Evolutionary conservation across 53 echinoderm and acorn worm genomes (phyloP), one percentile per base, ranked within the genome.

Genomic region (Luidia sarsii): DNA sequence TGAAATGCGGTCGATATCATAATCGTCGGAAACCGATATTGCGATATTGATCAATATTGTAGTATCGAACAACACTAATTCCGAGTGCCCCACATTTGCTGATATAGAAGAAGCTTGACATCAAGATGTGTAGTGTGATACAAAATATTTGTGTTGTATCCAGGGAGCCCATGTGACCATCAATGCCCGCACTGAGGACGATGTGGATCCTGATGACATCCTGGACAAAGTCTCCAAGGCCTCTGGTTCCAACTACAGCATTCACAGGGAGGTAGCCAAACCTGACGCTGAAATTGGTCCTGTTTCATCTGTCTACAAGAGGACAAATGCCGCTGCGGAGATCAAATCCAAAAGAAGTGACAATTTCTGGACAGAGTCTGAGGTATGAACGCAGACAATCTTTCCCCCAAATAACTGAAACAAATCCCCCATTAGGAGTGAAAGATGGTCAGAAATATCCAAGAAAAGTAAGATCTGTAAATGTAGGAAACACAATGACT

Each of bases 141-240:
- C n/a, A n/a, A n/a, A n/a, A n/a, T n/a, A n/a, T n/a, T n/a, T n/a
- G n/a, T n/a, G n/a, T n/a, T n/a, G n/a, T n/a, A n/a, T n/a, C n/a
- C 62, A 97, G 97, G 97, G 97, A 30, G 97, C 93, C 63, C 97
- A 97, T 64, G 88, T 93, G 6, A 97, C 93, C 20, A 84, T 97
- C 51, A 97, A 97, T 48, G 97, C 97, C 39, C 77, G 96, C 7
- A 66, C 86, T 13, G 97, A 97, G 33, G 93, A 91, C 28, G 96
- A 97, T 32, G 86, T 97, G 9, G 97, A 97, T 1, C 88, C 91
- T 18, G 89, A 88, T 0, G 48, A 59, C 25, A 88, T 97, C 80
- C 72, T 92, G 8, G 79, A 86, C 25, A 91, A 89, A 50, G 97
- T 97, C 1, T 53, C 91, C 41, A 91, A 93, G 24, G 88, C 97